These are phyloP conservation scores for Gasteruption jaculator DNA, from an alignment of 2,888 invertebrate species.

Conservation along the genomic window DNA sequence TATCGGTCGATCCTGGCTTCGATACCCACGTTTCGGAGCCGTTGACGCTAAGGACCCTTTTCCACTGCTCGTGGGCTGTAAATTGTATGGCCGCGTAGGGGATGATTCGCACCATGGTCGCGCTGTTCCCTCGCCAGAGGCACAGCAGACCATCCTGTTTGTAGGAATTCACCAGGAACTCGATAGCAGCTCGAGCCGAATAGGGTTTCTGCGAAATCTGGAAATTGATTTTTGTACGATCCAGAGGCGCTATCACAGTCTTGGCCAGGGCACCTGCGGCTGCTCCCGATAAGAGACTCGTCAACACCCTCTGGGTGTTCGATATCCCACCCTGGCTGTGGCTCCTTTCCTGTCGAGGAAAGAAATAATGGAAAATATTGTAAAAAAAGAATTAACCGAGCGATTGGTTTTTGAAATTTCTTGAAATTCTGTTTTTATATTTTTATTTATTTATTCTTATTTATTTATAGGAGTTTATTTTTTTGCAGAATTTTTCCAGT, in stretches of 20 bases:
- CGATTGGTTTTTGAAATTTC: no score
- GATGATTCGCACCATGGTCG: slow-evolving; percentile 94
- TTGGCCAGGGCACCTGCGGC: slow-evolving; percentile 93
- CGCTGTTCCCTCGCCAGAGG: slow-evolving; percentile 97
- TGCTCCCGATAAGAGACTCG: slow-evolving; percentile 88
- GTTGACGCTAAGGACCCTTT: slow-evolving; percentile 72
- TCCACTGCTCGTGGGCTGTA: slow-evolving; percentile 97
- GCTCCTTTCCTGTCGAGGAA: no score
- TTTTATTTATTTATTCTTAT: no score
- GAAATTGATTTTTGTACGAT: slow-evolving; percentile 97
- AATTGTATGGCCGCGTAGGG: slow-evolving; percentile 99
- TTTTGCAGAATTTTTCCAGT: no score
- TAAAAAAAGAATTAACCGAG: no score
- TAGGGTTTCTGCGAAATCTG: slow-evolving; percentile 80
- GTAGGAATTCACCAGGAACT: slow-evolving; percentile 66
- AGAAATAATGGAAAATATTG: no score
- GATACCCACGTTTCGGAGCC: slow-evolving; percentile 54
- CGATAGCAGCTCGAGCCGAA: slow-evolving; percentile 66
- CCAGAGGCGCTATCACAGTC: slow-evolving; percentile 93
- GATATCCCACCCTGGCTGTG: slow-evolving; percentile 33
- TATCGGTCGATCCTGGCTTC: not conserved
- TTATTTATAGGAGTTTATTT: no score
- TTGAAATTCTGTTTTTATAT: no score
- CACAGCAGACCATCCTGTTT: slow-evolving; percentile 75
- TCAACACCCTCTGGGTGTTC: slow-evolving; percentile 64